phyloP scores from a whole-genome alignment of 2,797 vertebrate genomes.

The Chelidonichthys spinosus region DNA sequence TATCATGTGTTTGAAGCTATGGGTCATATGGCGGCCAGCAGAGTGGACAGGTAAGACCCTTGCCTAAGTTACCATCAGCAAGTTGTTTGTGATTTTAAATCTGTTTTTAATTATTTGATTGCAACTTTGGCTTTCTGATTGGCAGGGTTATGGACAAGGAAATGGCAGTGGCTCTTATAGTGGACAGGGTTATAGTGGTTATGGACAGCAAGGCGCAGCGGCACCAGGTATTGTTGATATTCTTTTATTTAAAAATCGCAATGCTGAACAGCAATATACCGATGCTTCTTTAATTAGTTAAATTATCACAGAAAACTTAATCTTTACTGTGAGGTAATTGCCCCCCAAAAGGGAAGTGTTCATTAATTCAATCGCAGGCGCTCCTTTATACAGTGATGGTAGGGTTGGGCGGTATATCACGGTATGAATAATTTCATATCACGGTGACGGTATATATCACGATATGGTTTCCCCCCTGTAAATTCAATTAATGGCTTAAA shows the following conservation, averaged over 20 bases:
- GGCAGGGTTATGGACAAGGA: conserved; percentile 82
- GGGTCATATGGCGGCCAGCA: conserved; percentile 80
- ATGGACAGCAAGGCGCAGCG: conserved; percentile 73
- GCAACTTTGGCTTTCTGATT: background rate
- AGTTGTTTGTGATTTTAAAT: fast-evolving
- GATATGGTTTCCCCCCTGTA: too few relatives aligned
- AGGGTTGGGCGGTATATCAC: too few relatives aligned
- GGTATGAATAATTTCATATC: too few relatives aligned
- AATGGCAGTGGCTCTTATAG: conserved; percentile 74
- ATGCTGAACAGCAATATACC: too few relatives aligned
- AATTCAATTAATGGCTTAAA: too few relatives aligned
- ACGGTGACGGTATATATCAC: too few relatives aligned
- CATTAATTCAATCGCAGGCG: background rate
- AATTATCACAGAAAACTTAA: background rate
- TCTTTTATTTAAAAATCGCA: background rate
- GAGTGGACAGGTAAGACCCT: conserved; percentile 75
- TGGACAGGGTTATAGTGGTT: conserved; percentile 76
- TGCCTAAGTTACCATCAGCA: background rate
- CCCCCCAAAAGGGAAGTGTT: background rate
- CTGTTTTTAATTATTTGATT: background rate
- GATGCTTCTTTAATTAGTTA: background rate
- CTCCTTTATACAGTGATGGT: too few relatives aligned
- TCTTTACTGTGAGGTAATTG: background rate
- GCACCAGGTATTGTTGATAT: conserved; percentile 36
- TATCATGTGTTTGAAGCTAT: conserved; percentile 71